A percentile compares a stretch with the other conserved stretches of the same genome.
Evolutionary conservation across 1,140 invertebrate species (phyloP).

Genomic region (Hylyphantes graminicola): DNA sequence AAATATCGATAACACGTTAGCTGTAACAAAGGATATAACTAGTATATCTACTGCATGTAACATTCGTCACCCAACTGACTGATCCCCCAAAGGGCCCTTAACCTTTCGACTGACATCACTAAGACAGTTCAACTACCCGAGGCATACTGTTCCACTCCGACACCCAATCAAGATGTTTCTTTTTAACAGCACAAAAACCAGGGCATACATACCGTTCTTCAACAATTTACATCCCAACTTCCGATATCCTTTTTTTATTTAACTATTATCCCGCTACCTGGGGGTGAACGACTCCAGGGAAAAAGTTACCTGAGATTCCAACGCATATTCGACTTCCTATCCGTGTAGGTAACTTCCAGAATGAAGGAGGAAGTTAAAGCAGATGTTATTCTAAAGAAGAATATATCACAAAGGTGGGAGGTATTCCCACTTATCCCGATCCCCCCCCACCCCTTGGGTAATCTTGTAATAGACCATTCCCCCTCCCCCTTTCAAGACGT

Average conservation of each 20-base stretch:
- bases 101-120: too few relatives aligned
- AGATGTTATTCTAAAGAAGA: background rate
- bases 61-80: too few relatives aligned
- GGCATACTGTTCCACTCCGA: too few relatives aligned
- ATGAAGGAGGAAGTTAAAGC: constrained; percentile 11
- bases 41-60: too few relatives aligned
- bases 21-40: too few relatives aligned
- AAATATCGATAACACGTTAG: too few relatives aligned
- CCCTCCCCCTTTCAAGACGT: constrained; percentile 20
- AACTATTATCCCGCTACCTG: background rate
- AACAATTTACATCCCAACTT: background rate
- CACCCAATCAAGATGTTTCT: too few relatives aligned
- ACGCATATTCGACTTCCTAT: constrained; percentile 10
- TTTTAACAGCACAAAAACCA: too few relatives aligned
- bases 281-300: constrained; percentile 18
- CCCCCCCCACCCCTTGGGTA: background rate
- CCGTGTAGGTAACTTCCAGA: constrained; percentile 18
- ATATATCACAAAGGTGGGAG: background rate
- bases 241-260: background rate
- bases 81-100: too few relatives aligned
- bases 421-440: background rate
- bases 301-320: constrained; percentile 18
- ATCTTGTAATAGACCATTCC: constrained; percentile 22
- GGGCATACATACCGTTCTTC: background rate
- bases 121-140: too few relatives aligned